Base-by-base conservation (phyloP, 2,888 invertebrate species). In the Tholera decimalis region DNA sequence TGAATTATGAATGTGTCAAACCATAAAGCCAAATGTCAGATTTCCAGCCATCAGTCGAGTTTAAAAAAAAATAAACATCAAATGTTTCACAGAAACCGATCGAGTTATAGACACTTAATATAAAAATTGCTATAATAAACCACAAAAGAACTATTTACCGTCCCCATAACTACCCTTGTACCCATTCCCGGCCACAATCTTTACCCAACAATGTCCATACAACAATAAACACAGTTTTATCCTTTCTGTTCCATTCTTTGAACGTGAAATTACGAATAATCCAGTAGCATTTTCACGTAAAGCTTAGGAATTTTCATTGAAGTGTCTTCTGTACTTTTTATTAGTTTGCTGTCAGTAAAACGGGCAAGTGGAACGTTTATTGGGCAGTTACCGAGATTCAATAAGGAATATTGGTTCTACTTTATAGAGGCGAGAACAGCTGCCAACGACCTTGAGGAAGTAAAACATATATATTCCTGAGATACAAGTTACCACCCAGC, bases 301-400 rank as follows among this genome's bases (percentile, higher is more conserved):
- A 62, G 46, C 77, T 61, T 24, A 50, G 85, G 88, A 87, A 90
- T 87, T 84, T 84, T 85, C 86, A 87, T 87, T 84, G 73, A 57
- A 83, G 80, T 83, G 79, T 80, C 79, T 80, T 84, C 65, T 62
- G 70, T 75, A 70, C 58, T 76, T 88, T 87, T 88, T 90, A 89
- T 88, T 89, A 85, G 83, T 84, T 83, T 75, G 56, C 80, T 82
- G 83, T 85, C 85, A 83, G 82, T 89, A 85, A 88, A 86, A 81
- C 82, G 71, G 68, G 66, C 55, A 53, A 67, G 79, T 69, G 81
- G 80, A 80, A 76, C 85, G 84, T 88, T 92, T 92, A 92, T 91
- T 89, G 88, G 89, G 86, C 86, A 87, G 88, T 90, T 88, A 88
- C 88, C 72, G 86, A 86, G 89, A 89, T 91, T 90, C 88, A 91